These are phyloP conservation scores for Leistus spinibarbis DNA, from an alignment of 2,888 invertebrate species.

Conservation along the genomic window DNA sequence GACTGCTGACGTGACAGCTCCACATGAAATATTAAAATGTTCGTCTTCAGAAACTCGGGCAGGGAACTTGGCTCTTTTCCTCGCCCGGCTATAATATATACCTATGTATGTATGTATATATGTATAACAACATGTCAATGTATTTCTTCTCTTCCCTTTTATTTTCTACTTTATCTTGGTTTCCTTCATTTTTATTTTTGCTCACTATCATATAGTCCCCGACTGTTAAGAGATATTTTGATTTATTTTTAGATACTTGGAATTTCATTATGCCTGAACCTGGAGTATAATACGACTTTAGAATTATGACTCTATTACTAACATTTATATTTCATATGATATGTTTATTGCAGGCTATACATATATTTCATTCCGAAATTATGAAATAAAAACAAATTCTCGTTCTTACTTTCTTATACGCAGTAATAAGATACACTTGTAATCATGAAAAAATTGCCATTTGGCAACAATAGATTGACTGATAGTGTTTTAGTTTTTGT, in stretches of 20 bases:
- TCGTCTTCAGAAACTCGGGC: neutral
- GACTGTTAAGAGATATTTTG: neutral
- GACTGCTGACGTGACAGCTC: conserved; percentile 8
- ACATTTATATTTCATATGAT: too few species aligned
- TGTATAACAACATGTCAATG: conserved; percentile 29
- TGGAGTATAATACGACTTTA: too few species aligned
- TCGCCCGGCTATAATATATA: conserved; percentile 11
- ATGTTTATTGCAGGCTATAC: too few species aligned
- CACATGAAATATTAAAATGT: conserved; percentile 18
- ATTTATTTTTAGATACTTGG: neutral
- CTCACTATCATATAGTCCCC: neutral
- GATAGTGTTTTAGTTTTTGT: too few species aligned
- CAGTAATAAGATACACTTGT: too few species aligned
- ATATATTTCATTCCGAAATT: too few species aligned
- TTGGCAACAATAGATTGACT: too few species aligned
- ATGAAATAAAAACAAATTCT: too few species aligned
- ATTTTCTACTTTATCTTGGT: neutral
- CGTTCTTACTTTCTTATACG: too few species aligned
- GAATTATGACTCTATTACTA: too few species aligned
- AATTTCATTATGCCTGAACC: too few species aligned
- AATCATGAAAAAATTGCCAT: too few species aligned
- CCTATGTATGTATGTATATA: conserved; percentile 36
- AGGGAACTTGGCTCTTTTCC: neutral
- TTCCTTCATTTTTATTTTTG: neutral
- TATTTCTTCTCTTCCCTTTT: neutral